Conservation (phyloP, 2,113 vertebrate genomes). For the Gavia stellata region DNA sequence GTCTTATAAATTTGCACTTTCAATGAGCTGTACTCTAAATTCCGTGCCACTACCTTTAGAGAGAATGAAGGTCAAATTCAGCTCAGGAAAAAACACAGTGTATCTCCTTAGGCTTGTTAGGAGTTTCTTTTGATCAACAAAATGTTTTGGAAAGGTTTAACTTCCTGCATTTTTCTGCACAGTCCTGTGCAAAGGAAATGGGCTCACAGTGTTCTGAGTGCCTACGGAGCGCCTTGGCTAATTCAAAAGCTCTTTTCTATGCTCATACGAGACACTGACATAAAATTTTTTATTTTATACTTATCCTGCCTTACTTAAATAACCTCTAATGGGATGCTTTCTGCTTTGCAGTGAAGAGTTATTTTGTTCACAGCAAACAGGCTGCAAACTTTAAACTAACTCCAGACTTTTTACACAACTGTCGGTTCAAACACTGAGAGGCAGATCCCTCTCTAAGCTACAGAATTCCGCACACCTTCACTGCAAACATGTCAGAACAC, state of each 20-base stretch:
- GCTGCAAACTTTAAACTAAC: not conserved
- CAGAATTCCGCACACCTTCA: not conserved
- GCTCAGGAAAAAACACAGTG: not conserved
- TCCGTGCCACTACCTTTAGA: not conserved
- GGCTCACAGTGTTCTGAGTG: not conserved
- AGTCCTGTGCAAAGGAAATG: not conserved
- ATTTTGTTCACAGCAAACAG: not conserved
- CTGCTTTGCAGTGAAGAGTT: not conserved
- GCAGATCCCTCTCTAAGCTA: not conserved
- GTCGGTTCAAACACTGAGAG: not conserved
- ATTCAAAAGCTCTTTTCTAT: not conserved
- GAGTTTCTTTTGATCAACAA: not conserved
- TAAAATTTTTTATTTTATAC: not conserved
- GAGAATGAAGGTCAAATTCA: not conserved
- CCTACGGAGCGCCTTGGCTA: not conserved
- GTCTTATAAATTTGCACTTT: not conserved
- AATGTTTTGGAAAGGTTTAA: not conserved
- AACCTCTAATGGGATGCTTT: not conserved
- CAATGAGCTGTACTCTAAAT: not conserved
- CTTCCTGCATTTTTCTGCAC: not conserved
- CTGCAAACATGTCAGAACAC: not conserved
- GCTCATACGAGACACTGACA: not conserved
- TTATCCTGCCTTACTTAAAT: not conserved
- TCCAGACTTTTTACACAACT: not conserved
- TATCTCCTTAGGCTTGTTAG: not conserved